Evolutionary conservation across 2,888 invertebrate genomes (phyloP), one percentile per base, ranked within the genome.

Genomic region (Cephus sareptanus): DNA sequence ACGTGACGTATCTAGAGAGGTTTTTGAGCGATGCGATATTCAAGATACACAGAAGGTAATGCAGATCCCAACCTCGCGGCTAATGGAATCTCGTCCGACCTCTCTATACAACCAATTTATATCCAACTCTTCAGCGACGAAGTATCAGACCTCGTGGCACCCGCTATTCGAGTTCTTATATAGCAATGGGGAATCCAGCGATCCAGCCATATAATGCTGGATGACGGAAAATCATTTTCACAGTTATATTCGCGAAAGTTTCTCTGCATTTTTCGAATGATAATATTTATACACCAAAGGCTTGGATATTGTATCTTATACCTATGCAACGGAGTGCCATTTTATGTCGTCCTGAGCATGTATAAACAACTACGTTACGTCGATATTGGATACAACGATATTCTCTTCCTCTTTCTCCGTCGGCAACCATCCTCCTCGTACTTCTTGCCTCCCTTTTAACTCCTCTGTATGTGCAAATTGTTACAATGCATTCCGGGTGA

Each of bases 191-290:
- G 56, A 56, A 56, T 23, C 23, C 56, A 56, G 9, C 9, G 56
- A 9, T 23, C 9, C 56, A 56, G 9, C 56, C 40, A 6, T 40
- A 40, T 6, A 40, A 40, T 40, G 40, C 40, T 15, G 9, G 56
- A 40, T 23, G 40, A 40, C 40, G 40, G 6, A 56, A 56, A 56
- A 56, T 56, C 56, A 56, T 56, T 23, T 56, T 56, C 23, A 2
- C 56, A 23, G 56, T 23, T 23, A 40, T 40, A 40, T 40, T 40
- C 40, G 40, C 56, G 56, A 23, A 23, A 56, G 4, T 56, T 56
- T 15, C 56, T 56, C 56, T 23, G 37, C 56, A 75, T 78, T 77
- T 78, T 75, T 73, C 56, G 70, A 78, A 78, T 75, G 78, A 78
- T 73, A 78, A 78, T 78, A 78, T 78, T 78, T 78, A 78, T 56